These are phyloP conservation scores for Agrypnia vestita DNA, from an alignment of 1,140 invertebrate genomes.

Conservation along the genomic window DNA sequence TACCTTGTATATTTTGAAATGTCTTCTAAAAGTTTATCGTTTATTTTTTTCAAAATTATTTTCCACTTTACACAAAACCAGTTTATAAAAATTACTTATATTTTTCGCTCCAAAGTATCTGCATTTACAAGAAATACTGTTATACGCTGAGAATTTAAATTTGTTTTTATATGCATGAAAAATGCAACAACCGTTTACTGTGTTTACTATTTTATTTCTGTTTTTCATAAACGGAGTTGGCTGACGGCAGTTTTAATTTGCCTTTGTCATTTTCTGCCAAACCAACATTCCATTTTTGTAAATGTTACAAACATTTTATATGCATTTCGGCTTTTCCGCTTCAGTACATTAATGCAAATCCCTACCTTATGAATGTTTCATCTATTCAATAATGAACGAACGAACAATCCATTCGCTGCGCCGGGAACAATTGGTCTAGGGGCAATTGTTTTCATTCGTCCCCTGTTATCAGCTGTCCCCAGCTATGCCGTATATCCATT, in stretches of 20 bases:
- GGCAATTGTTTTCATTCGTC: conserved; percentile 53
- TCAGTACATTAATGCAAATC: conserved; percentile 37
- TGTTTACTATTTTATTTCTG: no score
- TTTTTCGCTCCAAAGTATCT: no score
- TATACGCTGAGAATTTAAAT: no score
- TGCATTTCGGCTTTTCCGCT: conserved; percentile 46
- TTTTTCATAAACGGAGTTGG: background rate
- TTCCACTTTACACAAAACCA: no score
- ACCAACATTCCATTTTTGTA: conserved; percentile 19
- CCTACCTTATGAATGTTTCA: conserved; percentile 59
- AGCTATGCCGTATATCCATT: conserved; percentile 34
- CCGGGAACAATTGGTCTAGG: conserved; percentile 46
- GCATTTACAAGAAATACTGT: no score
- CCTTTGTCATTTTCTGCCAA: conserved; percentile 13
- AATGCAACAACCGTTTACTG: no score
- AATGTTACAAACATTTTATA: conserved; percentile 31
- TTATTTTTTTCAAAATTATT: no score
- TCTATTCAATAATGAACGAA: conserved; percentile 47
- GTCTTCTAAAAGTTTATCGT: no score
- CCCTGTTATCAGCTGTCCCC: conserved; percentile 52
- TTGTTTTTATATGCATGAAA: no score
- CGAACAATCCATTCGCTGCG: conserved; percentile 48
- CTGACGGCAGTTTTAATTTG: background rate
- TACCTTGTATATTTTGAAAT: no score
- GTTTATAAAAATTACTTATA: no score